Base-by-base conservation (phyloP, 2,888 invertebrate genomes). In the Luffia ferchaultella region DNA sequence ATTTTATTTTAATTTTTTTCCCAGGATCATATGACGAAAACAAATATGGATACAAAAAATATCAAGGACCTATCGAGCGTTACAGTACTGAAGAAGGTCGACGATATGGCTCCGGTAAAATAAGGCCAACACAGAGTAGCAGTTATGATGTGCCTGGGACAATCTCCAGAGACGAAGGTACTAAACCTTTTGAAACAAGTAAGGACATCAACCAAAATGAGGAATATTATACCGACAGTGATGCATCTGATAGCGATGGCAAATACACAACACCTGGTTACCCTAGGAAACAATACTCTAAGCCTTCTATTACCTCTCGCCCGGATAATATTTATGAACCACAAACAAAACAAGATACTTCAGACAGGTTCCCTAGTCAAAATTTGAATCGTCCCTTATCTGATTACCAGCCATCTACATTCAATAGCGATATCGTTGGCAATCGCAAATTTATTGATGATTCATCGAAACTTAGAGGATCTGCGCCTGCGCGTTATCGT, bases 1-100 rank as follows among this genome's bases (percentile, higher is more conserved):
- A 42, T 9, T 7, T 7, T 42, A 15, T 42, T 42, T 2, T 42
- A 2, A 3, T 42, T 2, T 15, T 17, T 46, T 53, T 65, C 66
- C 3, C 60, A 80, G 80, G 80, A 44, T 70, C 66, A 16, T 82
- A 80, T 15, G 64, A 76, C 51, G 76, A 74, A 51, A 58, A 55
- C 2, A 80, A 77, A 57, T 79, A 80, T 57, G 80, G 79, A 12
- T 57, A 75, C 42, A 62, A 62, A 18, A 70, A 68, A 52, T 74
- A 77, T 51, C 61, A 67, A 55, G 57, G 55, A 5, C 50, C 54
- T 16, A 48, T 51, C 20, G 53, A 53, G 3, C 53, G 50, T 7
- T 56, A 54, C 30, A 46, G 48, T 5, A 54, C 54, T 5, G 50
- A 56, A 49, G 18, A 30, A 30, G 3, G 12, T 30, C 30, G 30